Evolutionary conservation across 2,888 invertebrate genomes (phyloP).

Genomic region (Acleris literana): DNA sequence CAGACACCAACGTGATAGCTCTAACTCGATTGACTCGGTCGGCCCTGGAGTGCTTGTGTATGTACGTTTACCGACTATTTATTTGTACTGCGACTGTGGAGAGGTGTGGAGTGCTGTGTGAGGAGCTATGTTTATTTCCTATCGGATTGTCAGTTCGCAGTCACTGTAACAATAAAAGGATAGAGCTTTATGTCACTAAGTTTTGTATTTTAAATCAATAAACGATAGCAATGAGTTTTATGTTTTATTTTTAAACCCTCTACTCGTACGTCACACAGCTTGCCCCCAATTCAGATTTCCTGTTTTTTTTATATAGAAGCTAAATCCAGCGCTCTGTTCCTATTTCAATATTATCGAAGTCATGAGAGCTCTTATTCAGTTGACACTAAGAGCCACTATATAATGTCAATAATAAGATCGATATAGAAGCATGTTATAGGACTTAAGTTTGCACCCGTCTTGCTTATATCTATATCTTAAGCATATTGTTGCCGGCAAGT

Average conservation of each 20-base stretch:
- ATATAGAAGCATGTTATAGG: too few species aligned
- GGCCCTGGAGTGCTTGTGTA: slow-evolving; percentile 73
- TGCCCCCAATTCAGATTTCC: too few species aligned
- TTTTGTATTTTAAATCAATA: slow-evolving; percentile 85
- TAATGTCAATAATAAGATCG: too few species aligned
- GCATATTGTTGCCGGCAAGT: too few species aligned
- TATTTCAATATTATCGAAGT: too few species aligned
- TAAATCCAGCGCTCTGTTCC: too few species aligned
- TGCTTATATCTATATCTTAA: too few species aligned
- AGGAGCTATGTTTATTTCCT: slow-evolving; percentile 81
- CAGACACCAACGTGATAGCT: slow-evolving; percentile 66
- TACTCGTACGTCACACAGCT: slow-evolving; percentile 35
- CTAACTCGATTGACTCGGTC: slow-evolving; percentile 62
- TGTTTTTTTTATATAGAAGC: too few species aligned
- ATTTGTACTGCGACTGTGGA: slow-evolving; percentile 73
- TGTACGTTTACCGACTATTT: slow-evolving; percentile 58
- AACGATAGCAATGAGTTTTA: slow-evolving; percentile 78
- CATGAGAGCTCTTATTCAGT: too few species aligned
- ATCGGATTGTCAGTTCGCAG: slow-evolving; percentile 83
- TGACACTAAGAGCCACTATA: too few species aligned
- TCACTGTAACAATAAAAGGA: slow-evolving; percentile 84
- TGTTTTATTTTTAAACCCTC: slow-evolving; percentile 51
- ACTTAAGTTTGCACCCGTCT: too few species aligned
- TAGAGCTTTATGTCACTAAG: slow-evolving; percentile 84
- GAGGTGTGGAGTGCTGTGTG: slow-evolving; percentile 61